Evolutionary conservation across 2,888 invertebrate genomes (phyloP).

Genomic region (Nipponacmea schrenckii): DNA sequence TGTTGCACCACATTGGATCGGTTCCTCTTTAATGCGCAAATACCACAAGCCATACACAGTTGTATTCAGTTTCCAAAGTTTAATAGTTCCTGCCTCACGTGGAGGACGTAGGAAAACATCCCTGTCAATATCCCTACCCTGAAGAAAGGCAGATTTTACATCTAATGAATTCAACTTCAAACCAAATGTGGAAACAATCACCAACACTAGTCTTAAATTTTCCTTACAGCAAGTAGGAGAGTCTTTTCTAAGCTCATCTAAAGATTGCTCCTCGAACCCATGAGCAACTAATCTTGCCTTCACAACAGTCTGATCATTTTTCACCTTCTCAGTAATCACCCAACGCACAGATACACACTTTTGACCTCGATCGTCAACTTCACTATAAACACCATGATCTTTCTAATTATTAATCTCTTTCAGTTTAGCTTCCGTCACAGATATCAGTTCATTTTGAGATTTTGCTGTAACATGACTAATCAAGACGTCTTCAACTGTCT

Average conservation of each 20-base stretch:
- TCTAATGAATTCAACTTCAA: background rate
- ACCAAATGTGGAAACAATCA: background rate
- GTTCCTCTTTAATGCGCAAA: conserved; percentile 2
- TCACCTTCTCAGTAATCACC: background rate
- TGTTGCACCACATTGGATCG: conserved; percentile 5
- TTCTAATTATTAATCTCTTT: too few species aligned
- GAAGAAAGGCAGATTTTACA: conserved; percentile 10
- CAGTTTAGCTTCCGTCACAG: too few species aligned
- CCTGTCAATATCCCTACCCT: conserved; percentile 8
- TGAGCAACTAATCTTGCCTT: background rate
- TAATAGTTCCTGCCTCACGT: background rate
- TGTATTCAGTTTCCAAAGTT: conserved; percentile 10
- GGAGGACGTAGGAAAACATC: conserved; percentile 8
- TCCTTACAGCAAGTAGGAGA: background rate
- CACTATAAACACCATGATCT: background rate
- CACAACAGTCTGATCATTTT: background rate
- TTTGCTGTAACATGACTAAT: too few species aligned
- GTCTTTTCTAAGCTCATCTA: background rate
- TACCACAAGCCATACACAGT: conserved; percentile 22
- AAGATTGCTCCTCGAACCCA: background rate
- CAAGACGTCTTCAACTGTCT: too few species aligned
- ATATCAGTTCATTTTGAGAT: too few species aligned
- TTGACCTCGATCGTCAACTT: background rate
- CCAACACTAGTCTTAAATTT: background rate
- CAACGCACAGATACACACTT: background rate